Percentiles rank a stretch among this genome's conserved stretches.
Conservation (phyloP, 1,140 invertebrate species). For the Lineus longissimus region DNA sequence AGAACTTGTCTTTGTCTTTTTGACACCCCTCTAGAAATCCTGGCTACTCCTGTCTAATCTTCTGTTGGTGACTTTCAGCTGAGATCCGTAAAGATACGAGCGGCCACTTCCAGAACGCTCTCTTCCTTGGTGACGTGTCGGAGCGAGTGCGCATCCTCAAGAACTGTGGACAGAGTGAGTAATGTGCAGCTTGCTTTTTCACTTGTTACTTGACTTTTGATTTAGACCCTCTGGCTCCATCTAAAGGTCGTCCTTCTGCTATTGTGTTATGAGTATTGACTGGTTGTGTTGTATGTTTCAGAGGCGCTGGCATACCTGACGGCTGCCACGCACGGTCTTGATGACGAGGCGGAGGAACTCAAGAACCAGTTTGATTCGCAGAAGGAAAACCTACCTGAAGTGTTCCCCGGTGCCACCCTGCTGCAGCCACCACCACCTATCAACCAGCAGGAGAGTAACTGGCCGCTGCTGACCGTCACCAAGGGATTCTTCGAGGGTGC, state of each 20-base stretch:
- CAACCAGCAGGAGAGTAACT: conserved; percentile 77
- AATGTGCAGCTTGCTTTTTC: conserved; percentile 5
- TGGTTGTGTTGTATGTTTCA: conserved; percentile 32
- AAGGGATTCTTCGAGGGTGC: conserved; percentile 76
- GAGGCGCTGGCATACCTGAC: conserved; percentile 85
- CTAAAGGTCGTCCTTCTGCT: background rate
- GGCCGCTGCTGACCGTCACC: conserved; percentile 91
- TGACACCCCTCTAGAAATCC: too few relatives aligned
- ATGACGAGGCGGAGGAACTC: conserved; percentile 75
- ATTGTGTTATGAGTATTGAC: background rate
- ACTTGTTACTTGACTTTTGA: conserved; percentile 8
- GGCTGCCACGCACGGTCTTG: conserved; percentile 87
- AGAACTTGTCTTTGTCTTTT: too few relatives aligned
- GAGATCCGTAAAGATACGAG: conserved; percentile 71
- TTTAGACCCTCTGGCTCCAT: too few relatives aligned
- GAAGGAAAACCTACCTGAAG: conserved; percentile 65
- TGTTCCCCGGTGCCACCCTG: conserved; percentile 73
- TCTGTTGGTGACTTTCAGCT: conserved; percentile 47
- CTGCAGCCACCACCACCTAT: conserved; percentile 85
- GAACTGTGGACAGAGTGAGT: conserved; percentile 58
- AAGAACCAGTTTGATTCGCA: conserved; percentile 62
- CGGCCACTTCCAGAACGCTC: conserved; percentile 91
- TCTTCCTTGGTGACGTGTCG: conserved; percentile 85
- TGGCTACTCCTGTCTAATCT: too few relatives aligned
- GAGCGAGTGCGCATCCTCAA: conserved; percentile 90